Conservation (phyloP, 2,888 invertebrate species). For the Athripsodes cinereus region DNA sequence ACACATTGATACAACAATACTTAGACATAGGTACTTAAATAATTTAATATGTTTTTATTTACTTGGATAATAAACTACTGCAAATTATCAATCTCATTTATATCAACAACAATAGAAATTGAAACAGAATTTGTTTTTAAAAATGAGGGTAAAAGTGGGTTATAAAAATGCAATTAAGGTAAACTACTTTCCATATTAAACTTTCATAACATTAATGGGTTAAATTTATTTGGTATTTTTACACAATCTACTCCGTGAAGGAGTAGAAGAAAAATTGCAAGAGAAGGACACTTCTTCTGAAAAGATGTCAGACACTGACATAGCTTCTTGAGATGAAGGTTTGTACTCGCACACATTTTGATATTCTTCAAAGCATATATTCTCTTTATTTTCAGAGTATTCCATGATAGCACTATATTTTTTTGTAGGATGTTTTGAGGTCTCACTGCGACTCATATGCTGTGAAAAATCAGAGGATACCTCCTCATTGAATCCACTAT, state of each 20-base stretch:
- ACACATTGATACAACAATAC: no score
- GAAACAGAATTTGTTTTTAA: no score
- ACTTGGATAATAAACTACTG: no score
- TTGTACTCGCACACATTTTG: slow-evolving; percentile 36
- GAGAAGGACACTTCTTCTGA: slow-evolving; percentile 39
- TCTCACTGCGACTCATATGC: slow-evolving; percentile 15
- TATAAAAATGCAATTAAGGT: neutral
- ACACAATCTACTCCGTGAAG: slow-evolving; percentile 41
- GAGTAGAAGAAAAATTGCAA: slow-evolving; percentile 47
- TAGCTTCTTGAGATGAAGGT: slow-evolving; percentile 37
- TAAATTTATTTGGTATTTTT: slow-evolving; percentile 9
- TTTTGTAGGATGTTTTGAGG: slow-evolving; percentile 25
- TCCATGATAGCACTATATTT: slow-evolving; percentile 34
- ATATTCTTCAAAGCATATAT: slow-evolving; percentile 35
- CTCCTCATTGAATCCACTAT: slow-evolving; percentile 48
- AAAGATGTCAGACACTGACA: slow-evolving; percentile 46
- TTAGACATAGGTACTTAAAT: no score
- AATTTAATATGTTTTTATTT: no score
- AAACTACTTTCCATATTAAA: no score
- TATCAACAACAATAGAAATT: no score
- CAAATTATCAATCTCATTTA: no score
- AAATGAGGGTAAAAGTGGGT: no score
- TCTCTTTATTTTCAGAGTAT: slow-evolving; percentile 41
- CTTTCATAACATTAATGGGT: neutral
- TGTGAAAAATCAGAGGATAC: slow-evolving; percentile 37